These are phyloP conservation scores for Oncorhynchus masou DNA, from an alignment of 2,113 vertebrate species.

Conservation along the genomic window DNA sequence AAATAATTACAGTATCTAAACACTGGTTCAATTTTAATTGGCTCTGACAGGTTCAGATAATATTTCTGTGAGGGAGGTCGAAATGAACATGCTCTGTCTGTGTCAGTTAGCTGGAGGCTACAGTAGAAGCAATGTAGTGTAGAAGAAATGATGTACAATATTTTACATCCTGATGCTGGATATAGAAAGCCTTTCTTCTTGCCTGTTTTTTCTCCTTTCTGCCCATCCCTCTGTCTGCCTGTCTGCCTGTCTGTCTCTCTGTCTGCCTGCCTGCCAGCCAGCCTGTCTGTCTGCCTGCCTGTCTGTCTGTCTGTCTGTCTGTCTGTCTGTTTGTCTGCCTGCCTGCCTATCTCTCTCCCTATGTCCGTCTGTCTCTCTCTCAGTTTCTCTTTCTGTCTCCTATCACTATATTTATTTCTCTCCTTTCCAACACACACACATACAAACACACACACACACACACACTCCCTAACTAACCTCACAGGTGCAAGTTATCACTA, in stretches of 20 bases:
- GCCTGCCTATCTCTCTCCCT: no score
- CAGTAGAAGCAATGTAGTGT: slow-evolving; percentile 23
- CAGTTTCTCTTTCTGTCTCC: no score
- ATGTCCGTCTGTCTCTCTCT: no score
- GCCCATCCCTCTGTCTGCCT: no score
- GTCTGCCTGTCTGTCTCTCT: no score
- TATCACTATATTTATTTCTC: no score
- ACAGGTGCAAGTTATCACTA: slow-evolving; percentile 24
- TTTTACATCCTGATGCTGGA: slow-evolving; percentile 48
- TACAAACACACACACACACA: no score
- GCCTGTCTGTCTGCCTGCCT: rapidly evolving
- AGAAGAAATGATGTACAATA: slow-evolving; percentile 56
- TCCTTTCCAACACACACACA: neutral
- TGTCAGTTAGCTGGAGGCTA: slow-evolving; percentile 21
- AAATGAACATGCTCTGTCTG: slow-evolving; percentile 2
- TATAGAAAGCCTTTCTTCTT: no score
- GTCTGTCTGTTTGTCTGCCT: no score
- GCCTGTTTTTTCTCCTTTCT: no score
- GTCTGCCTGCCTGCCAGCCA: no score
- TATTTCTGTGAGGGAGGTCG: slow-evolving; percentile 17
- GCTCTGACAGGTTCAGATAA: slow-evolving; percentile 43
- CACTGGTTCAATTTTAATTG: slow-evolving; percentile 29
- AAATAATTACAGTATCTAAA: slow-evolving; percentile 49
- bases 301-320: rapidly evolving
- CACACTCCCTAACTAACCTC: neutral